Evolutionary conservation across 2,797 vertebrate genomes (phyloP), one percentile per base, ranked within the genome.

Genomic region (Ambastaia sidthimunki): DNA sequence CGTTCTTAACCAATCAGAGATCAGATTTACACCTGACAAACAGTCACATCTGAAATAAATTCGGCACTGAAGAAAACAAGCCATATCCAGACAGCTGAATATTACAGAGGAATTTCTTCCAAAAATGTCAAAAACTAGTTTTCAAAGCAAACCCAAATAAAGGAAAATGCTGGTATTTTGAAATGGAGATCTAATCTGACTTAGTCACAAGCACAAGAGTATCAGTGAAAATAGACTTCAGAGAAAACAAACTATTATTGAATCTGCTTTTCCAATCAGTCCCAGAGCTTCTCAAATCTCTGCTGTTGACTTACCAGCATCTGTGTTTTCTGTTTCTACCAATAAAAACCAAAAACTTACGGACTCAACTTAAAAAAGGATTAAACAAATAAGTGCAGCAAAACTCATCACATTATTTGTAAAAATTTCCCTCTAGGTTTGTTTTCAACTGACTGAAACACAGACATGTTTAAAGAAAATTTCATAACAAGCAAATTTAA

Each of bases 181-280:
- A 28, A 28, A n/a, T n/a, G n/a, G n/a, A n/a, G n/a, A 52, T 52
- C 23, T 54, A 15, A 60, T 60, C 10, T 59, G 48, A 41, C 2
- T 4, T 44, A 15, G 3, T 15, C 19, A 70, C 34, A 78, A 70
- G 37, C 66, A 31, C 37, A 23, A 60, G 66, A 18, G 66, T 19
- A 21, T 70, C 52, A 48, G 18, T 18, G 66, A 37, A 78, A 78
- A 21, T 66, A 34, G 55, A 18, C 1, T 44, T 34, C n/a, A 31
- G 37, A 69, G n/a, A 19, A 28, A 34, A 16, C 7, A 6, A 57
- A 57, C 50, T 37, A 9, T 15, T 25, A 54, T 66, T 28, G 12
- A 62, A 34, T 82, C 86, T 86, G 85, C 67, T 86, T 85, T 85
- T 71, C 57, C 71, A 83, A 87, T 87, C 85, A 85, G 74, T 73